These are phyloP conservation scores for Strigamia transsilvanica DNA, from an alignment of 2,888 invertebrate genomes.

Conservation along the genomic window DNA sequence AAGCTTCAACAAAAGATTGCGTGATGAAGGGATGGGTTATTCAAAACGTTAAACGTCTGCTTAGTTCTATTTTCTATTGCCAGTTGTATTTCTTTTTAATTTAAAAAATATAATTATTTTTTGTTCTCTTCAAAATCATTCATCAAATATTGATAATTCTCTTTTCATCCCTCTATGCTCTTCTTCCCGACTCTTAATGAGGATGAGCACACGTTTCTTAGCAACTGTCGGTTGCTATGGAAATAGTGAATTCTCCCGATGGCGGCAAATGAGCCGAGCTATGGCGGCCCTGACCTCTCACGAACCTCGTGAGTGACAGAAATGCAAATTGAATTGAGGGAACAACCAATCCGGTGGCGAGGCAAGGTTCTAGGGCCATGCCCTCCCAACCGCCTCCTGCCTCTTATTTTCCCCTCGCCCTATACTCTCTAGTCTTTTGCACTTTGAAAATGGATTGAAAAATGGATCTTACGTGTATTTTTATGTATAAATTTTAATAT, in stretches of 20 bases:
- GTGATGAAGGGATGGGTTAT: background rate
- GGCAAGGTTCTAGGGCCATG: constrained; percentile 46
- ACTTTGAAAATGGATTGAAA: constrained; percentile 28
- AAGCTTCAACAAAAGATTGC: constrained; percentile 32
- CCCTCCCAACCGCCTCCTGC: constrained; percentile 29
- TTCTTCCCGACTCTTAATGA: constrained; percentile 34
- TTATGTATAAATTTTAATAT: too few species aligned
- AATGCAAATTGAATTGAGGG: constrained; percentile 43
- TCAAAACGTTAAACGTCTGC: background rate
- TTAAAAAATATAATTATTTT: background rate
- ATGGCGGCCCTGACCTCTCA: constrained; percentile 38
- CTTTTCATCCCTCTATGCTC: constrained; percentile 46
- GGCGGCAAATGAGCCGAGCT: constrained; percentile 46
- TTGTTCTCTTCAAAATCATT: constrained; percentile 2
- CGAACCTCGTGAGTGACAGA: constrained; percentile 48
- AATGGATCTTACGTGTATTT: background rate
- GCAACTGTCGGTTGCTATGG: constrained; percentile 46
- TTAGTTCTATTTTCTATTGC: background rate
- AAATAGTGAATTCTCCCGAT: constrained; percentile 30
- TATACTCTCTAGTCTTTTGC: constrained; percentile 5
- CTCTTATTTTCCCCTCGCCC: constrained; percentile 6
- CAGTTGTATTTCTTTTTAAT: background rate
- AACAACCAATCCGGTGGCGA: constrained; percentile 44
- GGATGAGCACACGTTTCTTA: constrained; percentile 41
- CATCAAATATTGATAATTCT: constrained; percentile 46